phyloP scores from a whole-genome alignment of 2,888 invertebrate species.

The Drosophila parthenogenetica region DNA sequence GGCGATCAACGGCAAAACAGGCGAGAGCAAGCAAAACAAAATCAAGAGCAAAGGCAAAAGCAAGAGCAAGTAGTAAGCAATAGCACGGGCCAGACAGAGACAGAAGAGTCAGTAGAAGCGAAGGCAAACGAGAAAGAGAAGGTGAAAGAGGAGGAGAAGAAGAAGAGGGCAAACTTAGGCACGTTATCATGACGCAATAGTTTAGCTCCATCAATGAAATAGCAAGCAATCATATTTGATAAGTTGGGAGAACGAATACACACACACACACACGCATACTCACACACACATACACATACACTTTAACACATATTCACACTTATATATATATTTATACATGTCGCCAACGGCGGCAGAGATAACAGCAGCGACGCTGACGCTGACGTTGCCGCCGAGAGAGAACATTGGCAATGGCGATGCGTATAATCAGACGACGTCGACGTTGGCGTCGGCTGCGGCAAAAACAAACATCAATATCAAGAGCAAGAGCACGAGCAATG shows the following conservation, averaged over 20 bases:
- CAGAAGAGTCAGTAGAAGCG: not conserved
- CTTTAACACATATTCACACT: not conserved
- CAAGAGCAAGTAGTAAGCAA: conserved; percentile 1
- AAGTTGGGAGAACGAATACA: conserved; percentile 21
- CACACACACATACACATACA: not conserved
- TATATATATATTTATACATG: conserved; percentile 27
- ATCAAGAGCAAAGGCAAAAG: not conserved
- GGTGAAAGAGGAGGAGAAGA: not conserved
- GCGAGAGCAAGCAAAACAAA: not conserved
- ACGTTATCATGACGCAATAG: conserved; percentile 48
- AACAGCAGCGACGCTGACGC: conserved; percentile 36
- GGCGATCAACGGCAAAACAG: not conserved
- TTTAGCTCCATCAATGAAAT: conserved; percentile 32
- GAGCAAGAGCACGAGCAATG: conserved; percentile 2
- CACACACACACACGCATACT: conserved; percentile 3
- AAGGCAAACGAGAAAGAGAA: conserved; percentile 2
- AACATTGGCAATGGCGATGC: not conserved
- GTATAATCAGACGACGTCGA: conserved; percentile 1
- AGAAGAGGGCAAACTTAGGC: not conserved
- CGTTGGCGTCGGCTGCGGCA: not conserved
- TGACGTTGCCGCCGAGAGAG: conserved; percentile 14
- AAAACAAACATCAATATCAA: conserved; percentile 2
- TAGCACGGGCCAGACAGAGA: conserved; percentile 7
- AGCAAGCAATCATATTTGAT: conserved; percentile 15
- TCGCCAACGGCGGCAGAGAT: conserved; percentile 55